These are phyloP conservation scores for Callipepla squamata DNA, from an alignment of 2,113 vertebrate genomes.

Conservation along the genomic window DNA sequence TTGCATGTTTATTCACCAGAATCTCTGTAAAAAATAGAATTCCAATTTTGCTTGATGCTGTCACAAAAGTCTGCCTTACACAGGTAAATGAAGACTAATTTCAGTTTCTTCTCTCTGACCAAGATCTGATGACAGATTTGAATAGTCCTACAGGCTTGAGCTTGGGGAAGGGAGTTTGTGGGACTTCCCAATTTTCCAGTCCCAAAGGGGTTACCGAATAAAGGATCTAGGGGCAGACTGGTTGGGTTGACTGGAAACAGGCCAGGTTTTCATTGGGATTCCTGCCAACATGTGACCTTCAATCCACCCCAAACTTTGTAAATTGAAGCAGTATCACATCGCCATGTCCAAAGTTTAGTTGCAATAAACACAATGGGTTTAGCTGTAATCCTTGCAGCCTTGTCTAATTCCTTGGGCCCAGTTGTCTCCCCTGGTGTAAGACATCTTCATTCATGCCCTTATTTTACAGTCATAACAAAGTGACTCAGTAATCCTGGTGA, in stretches of 20 bases:
- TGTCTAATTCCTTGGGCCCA: background rate
- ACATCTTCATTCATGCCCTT: background rate
- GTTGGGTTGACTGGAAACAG: background rate
- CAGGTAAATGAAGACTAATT: background rate
- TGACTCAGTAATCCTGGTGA: background rate
- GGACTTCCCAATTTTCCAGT: background rate
- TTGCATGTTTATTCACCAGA: background rate
- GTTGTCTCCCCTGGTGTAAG: background rate
- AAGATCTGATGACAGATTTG: background rate
- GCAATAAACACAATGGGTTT: background rate
- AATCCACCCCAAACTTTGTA: background rate
- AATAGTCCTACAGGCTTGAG: background rate
- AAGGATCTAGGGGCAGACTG: background rate
- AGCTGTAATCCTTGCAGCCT: background rate
- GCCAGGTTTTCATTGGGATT: background rate
- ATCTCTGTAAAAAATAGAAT: background rate
- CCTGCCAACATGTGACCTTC: background rate
- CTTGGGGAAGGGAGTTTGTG: background rate
- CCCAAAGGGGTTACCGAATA: background rate
- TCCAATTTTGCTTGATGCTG: background rate
- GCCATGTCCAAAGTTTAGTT: fast-evolving
- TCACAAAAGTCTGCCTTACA: background rate
- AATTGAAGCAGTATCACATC: background rate
- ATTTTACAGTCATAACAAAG: background rate
- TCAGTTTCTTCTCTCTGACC: background rate